These are phyloP conservation scores for Phymatocera aterrima DNA, from an alignment of 2,888 invertebrate species.

Conservation along the genomic window DNA sequence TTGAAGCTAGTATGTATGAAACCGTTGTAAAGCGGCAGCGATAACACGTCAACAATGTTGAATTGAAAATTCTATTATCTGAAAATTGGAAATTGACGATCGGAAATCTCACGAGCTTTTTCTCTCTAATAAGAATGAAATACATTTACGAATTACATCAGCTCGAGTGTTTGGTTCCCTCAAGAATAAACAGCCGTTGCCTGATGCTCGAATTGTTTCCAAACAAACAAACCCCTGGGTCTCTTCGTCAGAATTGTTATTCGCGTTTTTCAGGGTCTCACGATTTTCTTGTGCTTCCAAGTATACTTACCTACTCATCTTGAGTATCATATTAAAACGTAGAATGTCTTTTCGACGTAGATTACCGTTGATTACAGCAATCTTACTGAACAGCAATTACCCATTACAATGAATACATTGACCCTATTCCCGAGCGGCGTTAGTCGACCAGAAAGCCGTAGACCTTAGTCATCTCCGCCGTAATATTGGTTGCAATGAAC, in stretches of 20 bases:
- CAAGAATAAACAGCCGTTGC: background rate
- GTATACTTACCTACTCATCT: background rate
- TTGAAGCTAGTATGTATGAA: background rate
- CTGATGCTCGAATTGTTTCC: background rate
- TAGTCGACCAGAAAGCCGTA: slow-evolving; percentile 65
- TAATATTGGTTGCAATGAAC: slow-evolving; percentile 51
- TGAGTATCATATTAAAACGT: background rate
- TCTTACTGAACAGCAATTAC: slow-evolving; percentile 59
- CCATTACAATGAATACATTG: slow-evolving; percentile 61
- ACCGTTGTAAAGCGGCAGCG: background rate
- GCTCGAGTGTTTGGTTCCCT: background rate
- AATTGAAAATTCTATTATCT: background rate
- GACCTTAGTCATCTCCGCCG: slow-evolving; percentile 51
- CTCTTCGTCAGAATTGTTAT: background rate
- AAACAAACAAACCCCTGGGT: background rate
- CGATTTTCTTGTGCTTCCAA: background rate
- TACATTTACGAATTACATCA: background rate
- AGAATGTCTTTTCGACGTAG: background rate
- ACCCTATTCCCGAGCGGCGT: slow-evolving; percentile 58
- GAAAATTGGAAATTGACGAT: background rate
- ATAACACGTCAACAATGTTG: background rate
- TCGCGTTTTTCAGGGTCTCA: background rate
- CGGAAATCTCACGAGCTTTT: background rate
- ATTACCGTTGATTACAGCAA: slow-evolving; percentile 14
- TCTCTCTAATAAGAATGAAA: too few relatives aligned